Evolutionary conservation across 1,140 invertebrate species (phyloP), one percentile per base, ranked within the genome.

Genomic region (Drosophila ohnishii): DNA sequence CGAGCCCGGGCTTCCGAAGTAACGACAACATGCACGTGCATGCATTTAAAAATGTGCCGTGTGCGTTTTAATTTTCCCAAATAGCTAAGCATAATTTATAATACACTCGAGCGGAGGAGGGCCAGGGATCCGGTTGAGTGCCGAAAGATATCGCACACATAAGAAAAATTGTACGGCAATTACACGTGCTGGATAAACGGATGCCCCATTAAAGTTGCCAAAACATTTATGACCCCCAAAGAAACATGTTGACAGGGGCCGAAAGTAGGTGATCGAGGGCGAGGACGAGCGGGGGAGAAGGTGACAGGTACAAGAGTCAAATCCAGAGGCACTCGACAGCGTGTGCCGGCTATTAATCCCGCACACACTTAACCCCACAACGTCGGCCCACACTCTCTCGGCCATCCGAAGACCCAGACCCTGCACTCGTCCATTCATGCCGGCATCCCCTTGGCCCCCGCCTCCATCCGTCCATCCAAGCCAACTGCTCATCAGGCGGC

Each of bases 71-170:
- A 88, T 88, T 84, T 88, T 84, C 53, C 61, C 60, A 83, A 88
- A 88, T 88, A 80, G 80, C 84, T 71, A 71, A 86, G 73, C 73
- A 88, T 80, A 88, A 88, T 88, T 88, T 88, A 80, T 88, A 88
- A 86, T 86, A 71, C 61, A 78, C 59, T 61, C 34, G 14, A 42
- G 55, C 34, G 14, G 32, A 28, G 16, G 40, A 22, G 14, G 8
- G 25, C 19, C 34, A 34, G 60, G 16, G 50, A 58, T 57, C 51
- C 64, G 25, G 25, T 47, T 57, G 51, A 70, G 67, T 69, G 67
- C 42, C 35, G n/a, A 64, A 64, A 70, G 48, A 64, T 60, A 75
- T 82, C 57, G 56, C 35, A 71, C 39, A 81, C 56, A 80, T 55
- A 65, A 58, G 55, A 65, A 70, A 57, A 67, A 57, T 72, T 80